Evolutionary conservation across 2,113 vertebrate genomes (phyloP).

Genomic region (Dasyornis broadbenti): DNA sequence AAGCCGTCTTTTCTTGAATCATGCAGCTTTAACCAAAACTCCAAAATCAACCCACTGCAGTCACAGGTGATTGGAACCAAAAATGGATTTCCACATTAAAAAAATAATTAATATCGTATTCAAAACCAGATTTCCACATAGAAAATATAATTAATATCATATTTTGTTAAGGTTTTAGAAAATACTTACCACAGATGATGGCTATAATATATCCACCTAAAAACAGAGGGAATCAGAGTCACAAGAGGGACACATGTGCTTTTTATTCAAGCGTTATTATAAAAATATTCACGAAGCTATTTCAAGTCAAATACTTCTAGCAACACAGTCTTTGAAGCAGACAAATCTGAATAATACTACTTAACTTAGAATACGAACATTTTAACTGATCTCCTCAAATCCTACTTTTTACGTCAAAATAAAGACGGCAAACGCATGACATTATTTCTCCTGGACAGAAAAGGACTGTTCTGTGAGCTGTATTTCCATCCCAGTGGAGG

Average conservation of each 20-base stretch:
- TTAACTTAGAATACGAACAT: not conserved
- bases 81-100: not conserved
- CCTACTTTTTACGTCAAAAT: not conserved
- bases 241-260: not conserved
- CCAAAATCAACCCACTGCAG: not conserved
- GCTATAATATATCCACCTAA: not conserved
- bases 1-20: not conserved
- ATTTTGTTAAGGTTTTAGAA: not conserved
- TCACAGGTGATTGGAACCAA: not conserved
- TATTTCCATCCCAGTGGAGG: not conserved
- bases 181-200: conserved; percentile 43
- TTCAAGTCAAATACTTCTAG: not conserved
- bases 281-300: not conserved
- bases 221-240: not conserved
- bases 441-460: not conserved
- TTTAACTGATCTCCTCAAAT: not conserved
- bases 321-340: not conserved
- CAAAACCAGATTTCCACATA: not conserved
- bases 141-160: fast-evolving
- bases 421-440: not conserved
- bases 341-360: not conserved
- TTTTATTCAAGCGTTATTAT: not conserved
- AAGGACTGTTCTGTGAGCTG: fast-evolving
- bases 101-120: fast-evolving
- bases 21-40: not conserved